Conservation (phyloP, 2,113 vertebrate species). For the Trogon melanurus region DNA sequence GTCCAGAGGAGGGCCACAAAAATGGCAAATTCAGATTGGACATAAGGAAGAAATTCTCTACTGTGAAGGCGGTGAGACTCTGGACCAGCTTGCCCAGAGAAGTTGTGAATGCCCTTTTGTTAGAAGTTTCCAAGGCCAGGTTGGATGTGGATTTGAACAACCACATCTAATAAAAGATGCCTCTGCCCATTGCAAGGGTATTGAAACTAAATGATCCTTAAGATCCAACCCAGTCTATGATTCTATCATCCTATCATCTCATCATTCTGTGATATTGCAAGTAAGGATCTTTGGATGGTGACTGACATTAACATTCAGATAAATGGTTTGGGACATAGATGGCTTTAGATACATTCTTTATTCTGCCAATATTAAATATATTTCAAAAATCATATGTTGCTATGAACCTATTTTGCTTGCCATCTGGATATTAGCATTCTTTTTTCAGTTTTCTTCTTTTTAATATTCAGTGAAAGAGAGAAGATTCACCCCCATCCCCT, state of each 20-base stretch:
- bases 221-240: not conserved
- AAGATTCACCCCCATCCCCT: accelerated
- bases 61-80: not conserved
- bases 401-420: not conserved
- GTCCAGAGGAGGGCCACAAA: not conserved
- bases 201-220: not conserved
- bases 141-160: not conserved
- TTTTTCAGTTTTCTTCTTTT: not conserved
- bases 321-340: not conserved
- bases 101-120: too few species aligned
- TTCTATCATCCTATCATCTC: not conserved
- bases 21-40: not conserved
- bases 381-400: not conserved
- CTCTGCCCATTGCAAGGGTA: accelerated
- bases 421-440: not conserved
- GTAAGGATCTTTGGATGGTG: not conserved
- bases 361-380: not conserved
- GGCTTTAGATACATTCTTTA: not conserved
- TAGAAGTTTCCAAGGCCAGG: not conserved
- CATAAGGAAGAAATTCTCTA: not conserved
- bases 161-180: not conserved
- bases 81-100: not conserved
- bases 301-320: not conserved
- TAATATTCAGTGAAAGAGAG: not conserved
- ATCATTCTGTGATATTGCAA: not conserved